phyloP scores from a whole-genome alignment of 2,888 invertebrate genomes.

The Caenorhabditis afra region DNA sequence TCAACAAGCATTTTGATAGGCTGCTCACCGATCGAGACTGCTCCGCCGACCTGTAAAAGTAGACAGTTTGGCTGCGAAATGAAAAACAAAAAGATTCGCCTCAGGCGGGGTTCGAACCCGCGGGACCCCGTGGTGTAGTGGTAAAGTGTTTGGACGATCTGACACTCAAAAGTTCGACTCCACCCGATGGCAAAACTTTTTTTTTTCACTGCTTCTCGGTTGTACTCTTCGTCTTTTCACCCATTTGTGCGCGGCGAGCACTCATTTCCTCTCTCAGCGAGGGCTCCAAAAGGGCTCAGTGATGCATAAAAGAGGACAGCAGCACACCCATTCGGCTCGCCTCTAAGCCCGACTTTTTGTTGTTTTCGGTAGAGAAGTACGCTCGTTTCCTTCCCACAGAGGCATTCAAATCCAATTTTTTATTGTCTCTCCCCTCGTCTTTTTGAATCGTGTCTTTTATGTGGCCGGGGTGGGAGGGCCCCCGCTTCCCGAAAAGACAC shows the following conservation, averaged over 20 bases:
- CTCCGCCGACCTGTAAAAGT: slow-evolving; percentile 86
- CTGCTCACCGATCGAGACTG: slow-evolving; percentile 96
- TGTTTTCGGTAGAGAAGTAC: slow-evolving; percentile 35
- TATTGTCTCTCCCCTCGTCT: slow-evolving; percentile 4
- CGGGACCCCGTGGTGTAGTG: slow-evolving; percentile 79
- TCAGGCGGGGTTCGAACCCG: slow-evolving; percentile 80
- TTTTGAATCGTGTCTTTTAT: slow-evolving; percentile 9
- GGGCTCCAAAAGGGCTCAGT: slow-evolving; percentile 43
- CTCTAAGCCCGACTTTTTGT: slow-evolving; percentile 28
- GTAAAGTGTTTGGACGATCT: no score
- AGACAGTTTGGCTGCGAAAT: no score
- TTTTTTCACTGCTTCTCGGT: no score
- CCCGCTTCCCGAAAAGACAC: background rate
- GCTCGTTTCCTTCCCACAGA: background rate
- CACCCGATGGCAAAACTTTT: no score
- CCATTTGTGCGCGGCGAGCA: background rate
- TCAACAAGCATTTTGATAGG: slow-evolving; percentile 92
- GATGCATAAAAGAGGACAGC: slow-evolving; percentile 53
- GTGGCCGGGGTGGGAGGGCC: no score
- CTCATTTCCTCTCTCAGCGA: slow-evolving; percentile 25
- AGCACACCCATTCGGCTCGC: slow-evolving; percentile 11
- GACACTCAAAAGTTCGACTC: no score
- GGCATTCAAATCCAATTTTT: slow-evolving; percentile 32
- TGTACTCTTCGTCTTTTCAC: background rate
- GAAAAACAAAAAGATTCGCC: slow-evolving; percentile 62